Base-by-base conservation (phyloP, 2,797 vertebrate species). In the Myotis pilosus region DNA sequence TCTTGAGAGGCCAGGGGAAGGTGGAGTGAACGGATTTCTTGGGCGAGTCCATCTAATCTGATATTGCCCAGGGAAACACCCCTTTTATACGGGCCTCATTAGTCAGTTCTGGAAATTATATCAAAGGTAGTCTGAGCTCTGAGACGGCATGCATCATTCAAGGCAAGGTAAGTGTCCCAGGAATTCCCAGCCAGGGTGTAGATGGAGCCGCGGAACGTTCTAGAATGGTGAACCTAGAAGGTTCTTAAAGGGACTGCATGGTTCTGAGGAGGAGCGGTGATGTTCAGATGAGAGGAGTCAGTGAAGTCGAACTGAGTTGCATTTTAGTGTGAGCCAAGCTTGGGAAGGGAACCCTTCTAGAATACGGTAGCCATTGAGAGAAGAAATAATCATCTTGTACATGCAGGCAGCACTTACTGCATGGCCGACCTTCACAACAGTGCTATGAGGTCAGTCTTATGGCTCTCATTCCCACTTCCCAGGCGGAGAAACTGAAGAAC, bases 341-440 rank as follows among this genome's bases (percentile, higher is more conserved):
- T 30, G 19, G 83, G 6, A 71, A 88, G 79, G n/a, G 90, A 85
- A 47, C 33, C 44, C 74, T 94, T 89, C 75, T 83, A 83, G 92
- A 78, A 93, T 75, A 51, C 72, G 30, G 51, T 25, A 62, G 51
- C 12, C 57, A 79, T 25, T 53, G 80, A 82, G 62, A 89, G 44
- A 78, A 82, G 25, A 5, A 71, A 33, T n/a, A 53, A 66, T 80
- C 49, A 44, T 6, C 62, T 17, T 15, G 2, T 5, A 2, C 8
- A 6, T 4, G 62, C 44, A 30, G 36, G 13, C 2, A 75, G 11
- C 33, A 60, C 25, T 84, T 66, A n/a, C 20, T 64, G 19, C 33
- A 28, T 4, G 7, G 62, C 62, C 66, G 62, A 53, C 60, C 49
- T 88, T 94, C 62, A 30, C 75, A 78, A 30, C 30, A 72, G 28